phyloP scores from a whole-genome alignment of 2,797 vertebrate genomes.

The Psittacula echo region DNA sequence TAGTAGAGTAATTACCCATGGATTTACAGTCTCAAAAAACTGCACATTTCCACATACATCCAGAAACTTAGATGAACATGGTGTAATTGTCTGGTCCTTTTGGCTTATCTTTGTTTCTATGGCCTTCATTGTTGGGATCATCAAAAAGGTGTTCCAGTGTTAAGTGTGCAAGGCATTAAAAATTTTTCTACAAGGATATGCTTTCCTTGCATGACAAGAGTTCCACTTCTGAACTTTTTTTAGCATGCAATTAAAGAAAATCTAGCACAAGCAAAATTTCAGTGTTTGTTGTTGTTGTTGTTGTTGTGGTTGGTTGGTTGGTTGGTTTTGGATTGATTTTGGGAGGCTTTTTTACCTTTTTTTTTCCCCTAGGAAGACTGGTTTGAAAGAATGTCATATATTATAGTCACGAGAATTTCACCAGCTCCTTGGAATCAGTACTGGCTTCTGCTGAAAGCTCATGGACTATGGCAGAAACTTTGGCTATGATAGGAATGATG shows the following conservation, averaged over 20 bases:
- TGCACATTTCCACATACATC: background rate
- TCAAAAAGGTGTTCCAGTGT: background rate
- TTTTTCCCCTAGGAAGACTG: background rate
- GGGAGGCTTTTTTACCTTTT: background rate
- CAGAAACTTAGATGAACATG: background rate
- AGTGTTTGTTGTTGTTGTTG: background rate
- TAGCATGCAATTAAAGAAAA: background rate
- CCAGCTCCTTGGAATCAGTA: background rate
- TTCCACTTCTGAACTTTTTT: background rate
- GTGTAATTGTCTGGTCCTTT: background rate
- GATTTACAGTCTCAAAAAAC: background rate
- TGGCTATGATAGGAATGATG: background rate
- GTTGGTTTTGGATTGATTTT: background rate
- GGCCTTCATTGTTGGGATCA: background rate
- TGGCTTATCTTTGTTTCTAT: background rate
- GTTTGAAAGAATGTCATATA: background rate
- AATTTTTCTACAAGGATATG: background rate
- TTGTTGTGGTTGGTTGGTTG: background rate
- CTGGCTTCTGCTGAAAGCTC: background rate
- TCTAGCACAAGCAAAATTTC: background rate
- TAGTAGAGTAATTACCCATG: background rate
- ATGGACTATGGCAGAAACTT: background rate
- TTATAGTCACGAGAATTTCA: background rate
- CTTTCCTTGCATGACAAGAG: background rate
- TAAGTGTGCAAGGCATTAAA: background rate